These are phyloP conservation scores for Drosophila mimetica DNA, from an alignment of 2,888 invertebrate species.

Conservation along the genomic window DNA sequence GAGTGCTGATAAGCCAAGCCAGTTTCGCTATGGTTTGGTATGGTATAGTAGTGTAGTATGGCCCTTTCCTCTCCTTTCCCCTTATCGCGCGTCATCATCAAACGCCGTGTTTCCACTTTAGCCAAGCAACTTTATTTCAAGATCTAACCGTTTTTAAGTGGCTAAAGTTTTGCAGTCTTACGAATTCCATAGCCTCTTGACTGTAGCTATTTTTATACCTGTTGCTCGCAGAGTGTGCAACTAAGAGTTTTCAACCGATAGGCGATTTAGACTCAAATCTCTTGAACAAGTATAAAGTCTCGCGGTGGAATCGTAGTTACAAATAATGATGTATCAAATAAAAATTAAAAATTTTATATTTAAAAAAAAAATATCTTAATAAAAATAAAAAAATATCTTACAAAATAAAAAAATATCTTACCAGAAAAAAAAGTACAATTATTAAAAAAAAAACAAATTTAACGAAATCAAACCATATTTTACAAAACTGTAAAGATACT, in stretches of 20 bases:
- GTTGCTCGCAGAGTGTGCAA: background rate
- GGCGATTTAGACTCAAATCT: too few relatives aligned
- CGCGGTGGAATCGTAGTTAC: too few relatives aligned
- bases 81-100: constrained; percentile 16
- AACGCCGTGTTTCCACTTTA: constrained; percentile 15
- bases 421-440: too few relatives aligned
- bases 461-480: too few relatives aligned
- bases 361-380: too few relatives aligned
- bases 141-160: background rate
- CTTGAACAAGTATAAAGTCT: too few relatives aligned
- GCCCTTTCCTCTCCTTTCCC: constrained; percentile 5
- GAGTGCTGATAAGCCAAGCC: constrained; percentile 24
- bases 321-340: too few relatives aligned
- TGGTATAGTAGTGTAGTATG: background rate
- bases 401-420: too few relatives aligned
- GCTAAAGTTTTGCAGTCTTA: background rate
- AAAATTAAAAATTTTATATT: too few relatives aligned
- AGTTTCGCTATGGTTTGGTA: background rate
- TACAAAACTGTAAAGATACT: too few relatives aligned
- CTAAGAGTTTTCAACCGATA: background rate
- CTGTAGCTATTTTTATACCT: background rate
- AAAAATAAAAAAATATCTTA: too few relatives aligned
- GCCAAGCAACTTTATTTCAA: constrained; percentile 9
- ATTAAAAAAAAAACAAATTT: too few relatives aligned
- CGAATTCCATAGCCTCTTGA: background rate